Percentiles rank a stretch among this genome's conserved stretches.
Evolutionary conservation across 2,888 invertebrate genomes (phyloP).

Genomic region (Polydrusus tereticollis): DNA sequence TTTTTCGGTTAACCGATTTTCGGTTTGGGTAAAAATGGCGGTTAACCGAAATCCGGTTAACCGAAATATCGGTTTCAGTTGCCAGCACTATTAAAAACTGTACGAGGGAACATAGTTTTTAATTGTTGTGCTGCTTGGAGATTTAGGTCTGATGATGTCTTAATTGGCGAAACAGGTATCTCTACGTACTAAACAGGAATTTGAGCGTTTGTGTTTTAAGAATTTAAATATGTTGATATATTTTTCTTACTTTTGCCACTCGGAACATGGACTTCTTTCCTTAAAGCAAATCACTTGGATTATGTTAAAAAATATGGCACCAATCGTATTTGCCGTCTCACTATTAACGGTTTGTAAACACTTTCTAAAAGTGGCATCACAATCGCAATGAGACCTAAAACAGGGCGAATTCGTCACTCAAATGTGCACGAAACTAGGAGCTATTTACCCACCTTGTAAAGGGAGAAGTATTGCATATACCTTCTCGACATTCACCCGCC

Average conservation of each 20-base stretch:
- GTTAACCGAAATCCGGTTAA: too few species aligned
- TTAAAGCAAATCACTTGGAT: constrained; percentile 81
- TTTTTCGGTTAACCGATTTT: too few species aligned
- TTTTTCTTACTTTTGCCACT: constrained; percentile 71
- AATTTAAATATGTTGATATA: too few species aligned
- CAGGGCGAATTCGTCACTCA: not conserved
- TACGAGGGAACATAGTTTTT: too few species aligned
- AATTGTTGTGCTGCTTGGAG: too few species aligned
- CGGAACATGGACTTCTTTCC: constrained; percentile 74
- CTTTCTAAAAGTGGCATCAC: constrained; percentile 78
- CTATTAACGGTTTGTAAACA: constrained; percentile 78
- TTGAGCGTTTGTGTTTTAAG: too few species aligned
- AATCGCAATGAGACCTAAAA: constrained; percentile 79
- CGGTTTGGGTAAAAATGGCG: too few species aligned
- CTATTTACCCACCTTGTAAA: constrained; percentile 70
- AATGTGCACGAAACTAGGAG: not conserved
- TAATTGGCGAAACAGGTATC: too few species aligned
- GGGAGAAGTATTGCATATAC: constrained; percentile 77
- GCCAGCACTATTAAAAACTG: too few species aligned
- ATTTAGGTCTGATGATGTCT: too few species aligned
- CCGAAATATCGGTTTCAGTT: too few species aligned
- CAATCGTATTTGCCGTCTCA: constrained; percentile 78
- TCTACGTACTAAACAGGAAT: too few species aligned
- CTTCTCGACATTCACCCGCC: constrained; percentile 73
- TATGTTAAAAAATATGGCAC: constrained; percentile 82